phyloP scores from a whole-genome alignment of 2,888 invertebrate species.

The Limnephilus auricula region DNA sequence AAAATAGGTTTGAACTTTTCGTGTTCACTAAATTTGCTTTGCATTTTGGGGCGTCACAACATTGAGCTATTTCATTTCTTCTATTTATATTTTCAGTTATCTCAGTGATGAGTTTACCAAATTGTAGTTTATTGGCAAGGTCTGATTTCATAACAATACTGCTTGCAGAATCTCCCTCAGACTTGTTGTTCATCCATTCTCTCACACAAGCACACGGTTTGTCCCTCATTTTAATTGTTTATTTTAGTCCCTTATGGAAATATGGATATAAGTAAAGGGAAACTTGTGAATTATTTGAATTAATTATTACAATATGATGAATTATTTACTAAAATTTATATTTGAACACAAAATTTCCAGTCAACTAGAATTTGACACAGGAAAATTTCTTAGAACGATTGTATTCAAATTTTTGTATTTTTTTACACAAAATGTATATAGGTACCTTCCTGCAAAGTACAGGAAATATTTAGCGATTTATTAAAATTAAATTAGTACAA shows the following conservation, averaged over 20 bases:
- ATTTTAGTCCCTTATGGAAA: too few relatives aligned
- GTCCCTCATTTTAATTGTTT: constrained; percentile 10
- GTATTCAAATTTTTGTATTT: background rate
- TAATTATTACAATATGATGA: too few relatives aligned
- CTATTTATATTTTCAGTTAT: background rate
- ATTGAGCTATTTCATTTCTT: background rate
- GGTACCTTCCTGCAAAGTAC: background rate
- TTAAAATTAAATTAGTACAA: background rate
- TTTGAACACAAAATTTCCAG: background rate
- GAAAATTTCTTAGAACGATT: background rate
- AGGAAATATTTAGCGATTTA: background rate
- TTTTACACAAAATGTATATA: background rate
- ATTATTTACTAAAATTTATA: background rate
- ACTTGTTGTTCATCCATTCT: constrained; percentile 24
- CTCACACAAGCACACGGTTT: constrained; percentile 12
- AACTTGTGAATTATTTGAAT: background rate
- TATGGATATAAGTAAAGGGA: background rate
- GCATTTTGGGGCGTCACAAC: background rate
- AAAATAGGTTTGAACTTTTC: constrained; percentile 21
- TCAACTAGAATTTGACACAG: background rate
- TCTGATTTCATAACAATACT: constrained; percentile 36
- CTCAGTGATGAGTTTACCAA: constrained; percentile 20
- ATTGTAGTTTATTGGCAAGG: constrained; percentile 18
- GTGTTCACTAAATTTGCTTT: background rate
- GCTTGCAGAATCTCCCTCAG: constrained; percentile 37